phyloP scores from a whole-genome alignment of 2,888 invertebrate species.

The Vesta saturnalis region DNA sequence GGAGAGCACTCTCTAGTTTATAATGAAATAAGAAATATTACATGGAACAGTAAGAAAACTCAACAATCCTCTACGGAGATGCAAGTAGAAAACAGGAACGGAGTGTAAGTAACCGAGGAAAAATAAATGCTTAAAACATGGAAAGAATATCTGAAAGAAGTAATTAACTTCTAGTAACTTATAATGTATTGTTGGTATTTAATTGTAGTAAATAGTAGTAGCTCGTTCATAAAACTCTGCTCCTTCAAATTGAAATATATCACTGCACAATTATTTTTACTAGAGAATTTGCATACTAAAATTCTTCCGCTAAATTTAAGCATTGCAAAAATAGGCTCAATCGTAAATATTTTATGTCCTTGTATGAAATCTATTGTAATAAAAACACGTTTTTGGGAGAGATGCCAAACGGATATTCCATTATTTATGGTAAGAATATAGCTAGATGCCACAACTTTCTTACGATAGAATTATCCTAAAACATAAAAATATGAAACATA shows the following conservation, averaged over 20 bases:
- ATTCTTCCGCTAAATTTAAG: constrained; percentile 10
- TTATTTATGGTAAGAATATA: constrained; percentile 1
- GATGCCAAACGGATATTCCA: constrained; percentile 5
- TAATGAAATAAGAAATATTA: too few species aligned
- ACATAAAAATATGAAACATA: not conserved
- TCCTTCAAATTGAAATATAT: constrained; percentile 4
- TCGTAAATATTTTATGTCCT: constrained; percentile 5
- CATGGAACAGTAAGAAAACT: too few species aligned
- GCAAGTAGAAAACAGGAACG: too few species aligned
- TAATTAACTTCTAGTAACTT: too few species aligned
- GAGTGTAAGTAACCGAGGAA: too few species aligned
- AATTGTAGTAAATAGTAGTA: not conserved
- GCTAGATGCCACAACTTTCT: not conserved
- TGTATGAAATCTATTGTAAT: constrained; percentile 3
- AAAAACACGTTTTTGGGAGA: constrained; percentile 10
- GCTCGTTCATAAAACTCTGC: not conserved
- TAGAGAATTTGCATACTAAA: not conserved
- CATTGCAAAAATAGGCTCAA: constrained; percentile 6
- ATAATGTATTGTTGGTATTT: too few species aligned
- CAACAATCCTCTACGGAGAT: too few species aligned
- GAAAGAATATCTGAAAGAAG: too few species aligned
- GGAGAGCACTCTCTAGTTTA: too few species aligned
- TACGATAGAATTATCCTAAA: not conserved
- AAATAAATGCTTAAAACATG: too few species aligned
- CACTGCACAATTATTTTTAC: not conserved